These are phyloP conservation scores for Trididemnum clinides DNA, from an alignment of 23 tunicate genomes.

Conservation along the genomic window DNA sequence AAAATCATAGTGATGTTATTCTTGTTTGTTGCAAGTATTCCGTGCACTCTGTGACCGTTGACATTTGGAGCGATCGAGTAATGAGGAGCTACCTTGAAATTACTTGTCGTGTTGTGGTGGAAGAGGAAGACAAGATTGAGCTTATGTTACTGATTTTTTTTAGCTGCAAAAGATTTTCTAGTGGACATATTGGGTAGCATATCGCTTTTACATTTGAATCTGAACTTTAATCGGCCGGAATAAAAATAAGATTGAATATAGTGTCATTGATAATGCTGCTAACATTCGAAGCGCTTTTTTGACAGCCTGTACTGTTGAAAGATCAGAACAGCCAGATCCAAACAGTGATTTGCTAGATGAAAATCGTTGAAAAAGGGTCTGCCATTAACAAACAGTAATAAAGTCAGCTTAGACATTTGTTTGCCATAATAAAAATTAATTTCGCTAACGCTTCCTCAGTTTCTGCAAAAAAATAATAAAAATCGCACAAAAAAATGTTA, in stretches of 20 bases:
- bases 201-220: slow-evolving; percentile 12
- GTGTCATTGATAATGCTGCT: slow-evolving; percentile 21
- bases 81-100: slow-evolving; percentile 27
- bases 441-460: no score
- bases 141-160: neutral
- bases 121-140: neutral
- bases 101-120: neutral
- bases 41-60: neutral
- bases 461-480: no score
- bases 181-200: slow-evolving; percentile 1
- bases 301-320: neutral
- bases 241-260: slow-evolving; percentile 2
- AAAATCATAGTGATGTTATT: neutral
- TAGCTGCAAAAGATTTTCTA: neutral
- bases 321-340: slow-evolving; percentile 20
- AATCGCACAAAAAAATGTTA: no score
- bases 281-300: slow-evolving; percentile 3
- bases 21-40: slow-evolving; percentile 1
- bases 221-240: slow-evolving; percentile 14
- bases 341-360: neutral
- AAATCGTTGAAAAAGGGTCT: no score
- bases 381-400: no score
- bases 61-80: slow-evolving; percentile 22
- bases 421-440: no score
- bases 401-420: no score